phyloP scores from a whole-genome alignment of 2,113 vertebrate species.

The Centropus bengalensis region DNA sequence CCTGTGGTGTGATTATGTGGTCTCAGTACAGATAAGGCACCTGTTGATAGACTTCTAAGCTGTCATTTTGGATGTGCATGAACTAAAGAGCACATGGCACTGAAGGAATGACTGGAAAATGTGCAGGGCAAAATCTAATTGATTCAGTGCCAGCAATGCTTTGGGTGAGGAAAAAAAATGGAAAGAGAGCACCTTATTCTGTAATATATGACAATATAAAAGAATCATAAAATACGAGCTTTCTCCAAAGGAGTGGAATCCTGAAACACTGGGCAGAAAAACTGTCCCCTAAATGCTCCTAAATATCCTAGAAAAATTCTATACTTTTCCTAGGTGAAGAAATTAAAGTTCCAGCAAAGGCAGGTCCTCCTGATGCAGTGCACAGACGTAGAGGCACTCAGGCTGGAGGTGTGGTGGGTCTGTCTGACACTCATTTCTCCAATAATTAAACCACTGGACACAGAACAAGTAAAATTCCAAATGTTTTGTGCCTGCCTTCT shows the following conservation, averaged over 20 bases:
- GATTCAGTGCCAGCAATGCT: not conserved
- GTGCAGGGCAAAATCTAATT: not conserved
- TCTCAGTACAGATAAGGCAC: not conserved
- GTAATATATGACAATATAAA: not conserved
- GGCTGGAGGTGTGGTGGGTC: not conserved
- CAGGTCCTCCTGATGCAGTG: not conserved
- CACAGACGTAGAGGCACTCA: not conserved
- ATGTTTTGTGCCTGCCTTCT: not conserved
- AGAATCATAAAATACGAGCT: not conserved
- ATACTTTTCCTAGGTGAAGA: not conserved
- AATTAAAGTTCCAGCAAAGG: not conserved
- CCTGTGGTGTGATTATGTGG: not conserved
- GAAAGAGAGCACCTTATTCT: not conserved
- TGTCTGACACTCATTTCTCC: not conserved
- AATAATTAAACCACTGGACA: not conserved
- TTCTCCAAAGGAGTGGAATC: not conserved
- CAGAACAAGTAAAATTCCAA: not conserved
- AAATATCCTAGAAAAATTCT: not conserved
- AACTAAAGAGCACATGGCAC: not conserved
- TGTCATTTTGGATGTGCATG: not conserved
- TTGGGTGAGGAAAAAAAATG: not conserved
- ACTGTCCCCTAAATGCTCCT: not conserved
- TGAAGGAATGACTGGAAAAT: not conserved
- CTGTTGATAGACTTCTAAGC: not conserved
- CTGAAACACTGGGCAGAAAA: rapidly evolving